Evolutionary conservation across 2,888 invertebrate species (phyloP).

Genomic region (Leistus spinibarbis): DNA sequence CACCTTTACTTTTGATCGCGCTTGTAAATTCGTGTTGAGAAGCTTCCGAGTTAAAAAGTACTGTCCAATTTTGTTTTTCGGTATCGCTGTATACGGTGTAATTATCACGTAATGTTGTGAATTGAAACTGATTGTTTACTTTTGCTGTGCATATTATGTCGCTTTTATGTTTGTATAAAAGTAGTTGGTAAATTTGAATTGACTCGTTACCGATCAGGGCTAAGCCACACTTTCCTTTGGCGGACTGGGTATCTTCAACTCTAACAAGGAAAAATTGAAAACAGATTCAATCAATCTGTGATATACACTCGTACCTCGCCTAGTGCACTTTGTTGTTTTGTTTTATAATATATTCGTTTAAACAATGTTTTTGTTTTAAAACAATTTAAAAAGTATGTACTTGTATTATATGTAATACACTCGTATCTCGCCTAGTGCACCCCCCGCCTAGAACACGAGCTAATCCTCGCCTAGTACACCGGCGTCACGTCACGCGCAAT

Average conservation of each 20-base stretch:
- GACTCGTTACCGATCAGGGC: slow-evolving; percentile 55
- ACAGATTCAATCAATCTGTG: too few species aligned
- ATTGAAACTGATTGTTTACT: slow-evolving; percentile 44
- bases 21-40: slow-evolving; percentile 47
- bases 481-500: too few species aligned
- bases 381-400: too few species aligned
- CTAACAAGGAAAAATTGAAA: slow-evolving; percentile 43
- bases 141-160: slow-evolving; percentile 50
- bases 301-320: too few species aligned
- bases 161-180: slow-evolving; percentile 53
- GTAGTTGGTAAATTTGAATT: slow-evolving; percentile 49
- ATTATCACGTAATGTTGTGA: slow-evolving; percentile 47
- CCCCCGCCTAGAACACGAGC: too few species aligned
- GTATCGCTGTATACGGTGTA: slow-evolving; percentile 51
- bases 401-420: too few species aligned
- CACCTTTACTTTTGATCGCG: slow-evolving; percentile 43
- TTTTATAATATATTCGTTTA: too few species aligned
- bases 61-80: slow-evolving; percentile 49
- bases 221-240: slow-evolving; percentile 56
- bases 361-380: too few species aligned
- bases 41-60: slow-evolving; percentile 48
- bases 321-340: too few species aligned
- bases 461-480: too few species aligned
- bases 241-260: slow-evolving; percentile 48
- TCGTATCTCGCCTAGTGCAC: too few species aligned